Conservation (phyloP, 2,888 invertebrate genomes). For the Nemotelus pantherinus region DNA sequence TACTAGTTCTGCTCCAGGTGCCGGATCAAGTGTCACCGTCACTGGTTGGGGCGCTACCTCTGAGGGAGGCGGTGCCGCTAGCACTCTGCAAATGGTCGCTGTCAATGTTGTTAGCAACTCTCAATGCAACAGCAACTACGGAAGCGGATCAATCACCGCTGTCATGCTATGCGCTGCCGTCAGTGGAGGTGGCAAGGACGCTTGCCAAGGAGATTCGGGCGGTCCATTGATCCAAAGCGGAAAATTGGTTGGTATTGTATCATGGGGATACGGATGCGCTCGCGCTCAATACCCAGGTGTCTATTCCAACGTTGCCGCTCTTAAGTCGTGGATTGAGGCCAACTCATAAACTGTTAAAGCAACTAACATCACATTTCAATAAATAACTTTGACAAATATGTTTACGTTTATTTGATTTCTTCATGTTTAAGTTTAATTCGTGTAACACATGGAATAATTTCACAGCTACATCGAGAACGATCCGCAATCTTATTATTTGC, state of each 20-base stretch:
- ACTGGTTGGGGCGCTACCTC: slow-evolving; percentile 58
- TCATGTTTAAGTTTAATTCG: too few species aligned
- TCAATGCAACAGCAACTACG: slow-evolving; percentile 54
- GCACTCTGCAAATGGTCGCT: slow-evolving; percentile 55
- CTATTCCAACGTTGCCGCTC: slow-evolving; percentile 13
- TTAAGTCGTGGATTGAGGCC: slow-evolving; percentile 18
- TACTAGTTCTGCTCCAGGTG: slow-evolving; percentile 61
- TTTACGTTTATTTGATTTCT: too few species aligned
- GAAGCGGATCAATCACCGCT: slow-evolving; percentile 52
- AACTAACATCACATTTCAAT: too few species aligned
- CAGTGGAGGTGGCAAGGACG: slow-evolving; percentile 56
- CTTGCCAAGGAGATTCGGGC: slow-evolving; percentile 49
- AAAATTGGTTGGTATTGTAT: slow-evolving; percentile 58
- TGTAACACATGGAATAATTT: too few species aligned
- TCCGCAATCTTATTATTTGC: too few species aligned
- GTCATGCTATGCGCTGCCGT: slow-evolving; percentile 61
- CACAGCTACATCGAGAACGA: too few species aligned
- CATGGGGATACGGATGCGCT: slow-evolving; percentile 50
- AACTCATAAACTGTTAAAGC: background rate
- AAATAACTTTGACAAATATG: too few species aligned
- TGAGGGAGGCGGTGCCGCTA: slow-evolving; percentile 51
- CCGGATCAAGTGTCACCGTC: slow-evolving; percentile 53
- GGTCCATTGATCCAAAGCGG: slow-evolving; percentile 10
- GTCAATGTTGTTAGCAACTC: slow-evolving; percentile 55
- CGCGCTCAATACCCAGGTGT: slow-evolving; percentile 54